Evolutionary conservation across 2,797 vertebrate genomes (phyloP).

Genomic region (Eurystomus glaucurus): DNA sequence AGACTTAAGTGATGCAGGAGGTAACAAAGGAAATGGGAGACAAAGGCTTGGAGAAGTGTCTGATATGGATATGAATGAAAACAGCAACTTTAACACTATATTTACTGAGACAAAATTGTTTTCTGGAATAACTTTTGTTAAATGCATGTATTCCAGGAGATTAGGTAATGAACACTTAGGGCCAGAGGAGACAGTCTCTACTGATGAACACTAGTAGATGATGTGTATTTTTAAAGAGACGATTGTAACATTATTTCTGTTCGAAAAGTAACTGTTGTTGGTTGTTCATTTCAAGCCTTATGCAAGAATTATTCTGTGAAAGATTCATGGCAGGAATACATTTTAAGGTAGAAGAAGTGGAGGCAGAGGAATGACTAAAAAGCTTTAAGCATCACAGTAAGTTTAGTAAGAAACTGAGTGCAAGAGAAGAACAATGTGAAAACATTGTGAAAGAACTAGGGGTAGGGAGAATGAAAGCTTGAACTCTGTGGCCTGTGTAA

Average conservation of each 20-base stretch:
- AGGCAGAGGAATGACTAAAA: not conserved
- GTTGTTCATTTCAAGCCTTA: not conserved
- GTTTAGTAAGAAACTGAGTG: not conserved
- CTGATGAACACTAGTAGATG: not conserved
- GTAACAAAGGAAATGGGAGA: not conserved
- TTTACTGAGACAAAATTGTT: not conserved
- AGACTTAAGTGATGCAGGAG: not conserved
- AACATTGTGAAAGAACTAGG: not conserved
- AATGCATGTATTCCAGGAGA: not conserved
- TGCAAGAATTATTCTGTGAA: not conserved
- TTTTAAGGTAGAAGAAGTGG: not conserved
- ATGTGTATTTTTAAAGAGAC: not conserved
- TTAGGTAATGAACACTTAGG: not conserved
- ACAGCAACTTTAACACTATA: fast-evolving
- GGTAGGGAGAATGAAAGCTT: not conserved
- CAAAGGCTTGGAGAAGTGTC: not conserved
- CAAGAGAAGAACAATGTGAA: not conserved
- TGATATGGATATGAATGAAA: not conserved
- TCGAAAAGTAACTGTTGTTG: not conserved
- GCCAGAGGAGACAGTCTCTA: not conserved
- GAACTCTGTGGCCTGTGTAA: not conserved
- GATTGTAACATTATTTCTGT: not conserved
- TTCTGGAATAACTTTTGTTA: not conserved
- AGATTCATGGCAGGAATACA: not conserved
- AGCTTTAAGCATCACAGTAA: not conserved